Base-by-base conservation (phyloP, 2,888 invertebrate genomes). In the Mactromeris polynyma region DNA sequence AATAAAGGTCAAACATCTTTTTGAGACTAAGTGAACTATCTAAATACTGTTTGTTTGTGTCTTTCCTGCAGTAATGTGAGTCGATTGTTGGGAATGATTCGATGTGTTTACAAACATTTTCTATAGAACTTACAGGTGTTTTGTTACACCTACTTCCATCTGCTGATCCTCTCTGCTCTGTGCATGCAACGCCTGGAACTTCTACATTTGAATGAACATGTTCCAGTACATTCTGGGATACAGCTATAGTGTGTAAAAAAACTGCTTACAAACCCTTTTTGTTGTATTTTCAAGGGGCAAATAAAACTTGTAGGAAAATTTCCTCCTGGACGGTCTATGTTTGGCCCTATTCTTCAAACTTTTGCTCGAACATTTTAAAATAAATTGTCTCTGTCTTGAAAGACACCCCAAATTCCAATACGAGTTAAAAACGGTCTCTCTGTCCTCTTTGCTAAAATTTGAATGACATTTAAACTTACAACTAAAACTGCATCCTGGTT, bases 321-420 rank as follows among this genome's bases (percentile, higher is more conserved):
- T 40, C 0, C 79, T 0, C 14, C 42, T 79, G 0, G 79, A 79
- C 19, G 4, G 1, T 19, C 3, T n/a, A 26, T 19, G 21, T 21
- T n/a, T n/a, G 1, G n/a, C 77, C 7, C 7, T 26, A 46, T 14
- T 33, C 54, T 85, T 88, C 38, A 2, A 14, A 54, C 77, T 81
- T 46, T 19, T 38, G 77, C 7, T 9, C 31, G 89, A 31, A 77
- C 82, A 77, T 36, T 82, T 89, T 4, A 73, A 31, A 7, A 89
- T 0, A 84, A 86, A 89, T 26, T 86, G 80, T 21, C 89, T 51
- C 54, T 86, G 89, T n/a, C 51, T 79, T 14, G 40, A 81, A 1
- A 86, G 4, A 77, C 58, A 36, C 31, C 83, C 86, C 38, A 86
- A 51, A 0, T 33, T 33, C 89, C 86, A 86, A 33, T 73, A 86